phyloP scores from a whole-genome alignment of 2,113 vertebrate genomes.

The Pipra filicauda region DNA sequence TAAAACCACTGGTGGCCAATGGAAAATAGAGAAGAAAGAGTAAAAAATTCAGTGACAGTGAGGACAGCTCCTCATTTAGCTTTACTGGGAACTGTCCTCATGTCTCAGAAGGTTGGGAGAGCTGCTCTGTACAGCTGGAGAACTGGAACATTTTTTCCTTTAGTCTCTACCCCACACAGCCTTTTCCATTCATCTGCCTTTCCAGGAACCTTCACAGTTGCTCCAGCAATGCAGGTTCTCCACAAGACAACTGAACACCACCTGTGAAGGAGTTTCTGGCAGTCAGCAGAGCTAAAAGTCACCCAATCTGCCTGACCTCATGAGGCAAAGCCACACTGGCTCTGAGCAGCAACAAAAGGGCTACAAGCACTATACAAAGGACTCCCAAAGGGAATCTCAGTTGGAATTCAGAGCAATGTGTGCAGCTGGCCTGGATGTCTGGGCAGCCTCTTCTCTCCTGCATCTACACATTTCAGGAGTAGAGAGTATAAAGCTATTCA shows the following conservation, averaged over 20 bases:
- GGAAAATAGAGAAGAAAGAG: neutral
- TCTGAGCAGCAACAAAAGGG: neutral
- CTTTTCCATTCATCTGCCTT: neutral
- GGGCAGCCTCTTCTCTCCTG: neutral
- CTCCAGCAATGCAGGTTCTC: neutral
- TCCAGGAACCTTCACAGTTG: neutral
- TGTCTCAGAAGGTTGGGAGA: neutral
- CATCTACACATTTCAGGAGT: constrained; percentile 23
- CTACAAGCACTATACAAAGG: neutral
- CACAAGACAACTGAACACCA: neutral
- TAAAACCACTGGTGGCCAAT: neutral
- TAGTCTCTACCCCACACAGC: neutral
- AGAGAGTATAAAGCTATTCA: neutral
- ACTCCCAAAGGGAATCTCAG: neutral
- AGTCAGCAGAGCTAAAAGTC: neutral
- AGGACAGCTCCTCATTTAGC: neutral
- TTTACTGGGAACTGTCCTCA: neutral
- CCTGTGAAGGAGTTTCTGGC: neutral
- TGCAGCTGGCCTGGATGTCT: neutral
- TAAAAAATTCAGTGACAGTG: neutral
- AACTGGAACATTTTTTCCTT: neutral
- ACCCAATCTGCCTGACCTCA: neutral
- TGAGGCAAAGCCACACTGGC: neutral
- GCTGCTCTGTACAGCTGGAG: neutral
- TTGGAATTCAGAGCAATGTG: neutral